Evolutionary conservation across 2,888 invertebrate species (phyloP).

Genomic region (Drosophila neotestacea): DNA sequence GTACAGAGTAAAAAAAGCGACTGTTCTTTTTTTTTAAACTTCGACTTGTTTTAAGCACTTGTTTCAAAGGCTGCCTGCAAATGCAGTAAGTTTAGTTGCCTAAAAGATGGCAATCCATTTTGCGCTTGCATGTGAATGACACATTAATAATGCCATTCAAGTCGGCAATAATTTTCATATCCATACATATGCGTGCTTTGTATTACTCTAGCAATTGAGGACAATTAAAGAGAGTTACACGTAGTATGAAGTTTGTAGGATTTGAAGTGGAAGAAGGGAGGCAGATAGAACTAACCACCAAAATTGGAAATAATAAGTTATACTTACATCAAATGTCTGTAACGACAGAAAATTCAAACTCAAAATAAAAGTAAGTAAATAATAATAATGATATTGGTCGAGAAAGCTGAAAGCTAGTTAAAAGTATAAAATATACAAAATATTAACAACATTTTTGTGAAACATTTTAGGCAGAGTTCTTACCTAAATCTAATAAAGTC

Average conservation of each 20-base stretch:
- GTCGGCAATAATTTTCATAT: conserved; percentile 38
- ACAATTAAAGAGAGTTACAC: conserved; percentile 11
- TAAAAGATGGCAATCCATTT: conserved; percentile 43
- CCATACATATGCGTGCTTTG: conserved; percentile 16
- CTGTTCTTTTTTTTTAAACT: neutral
- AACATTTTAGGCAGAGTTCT: too few relatives aligned
- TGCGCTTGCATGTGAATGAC: conserved; percentile 51
- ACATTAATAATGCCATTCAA: conserved; percentile 44
- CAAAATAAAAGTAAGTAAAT: too few relatives aligned
- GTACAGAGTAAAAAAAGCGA: conserved; percentile 19
- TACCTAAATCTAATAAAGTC: too few relatives aligned
- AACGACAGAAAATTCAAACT: too few relatives aligned
- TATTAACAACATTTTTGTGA: too few relatives aligned
- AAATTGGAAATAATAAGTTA: too few relatives aligned
- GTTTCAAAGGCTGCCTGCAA: conserved; percentile 13
- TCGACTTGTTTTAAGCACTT: conserved; percentile 22
- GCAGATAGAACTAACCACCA: too few relatives aligned
- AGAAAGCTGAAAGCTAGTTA: too few relatives aligned
- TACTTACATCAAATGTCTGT: too few relatives aligned
- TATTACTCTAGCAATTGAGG: conserved; percentile 16
- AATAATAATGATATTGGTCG: too few relatives aligned
- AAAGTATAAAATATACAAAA: too few relatives aligned
- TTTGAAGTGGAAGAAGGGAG: neutral
- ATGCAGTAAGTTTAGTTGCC: neutral
- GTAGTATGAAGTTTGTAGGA: neutral